These are phyloP conservation scores for Drosophila hamatofila DNA, from an alignment of 2,888 invertebrate genomes.

Conservation along the genomic window DNA sequence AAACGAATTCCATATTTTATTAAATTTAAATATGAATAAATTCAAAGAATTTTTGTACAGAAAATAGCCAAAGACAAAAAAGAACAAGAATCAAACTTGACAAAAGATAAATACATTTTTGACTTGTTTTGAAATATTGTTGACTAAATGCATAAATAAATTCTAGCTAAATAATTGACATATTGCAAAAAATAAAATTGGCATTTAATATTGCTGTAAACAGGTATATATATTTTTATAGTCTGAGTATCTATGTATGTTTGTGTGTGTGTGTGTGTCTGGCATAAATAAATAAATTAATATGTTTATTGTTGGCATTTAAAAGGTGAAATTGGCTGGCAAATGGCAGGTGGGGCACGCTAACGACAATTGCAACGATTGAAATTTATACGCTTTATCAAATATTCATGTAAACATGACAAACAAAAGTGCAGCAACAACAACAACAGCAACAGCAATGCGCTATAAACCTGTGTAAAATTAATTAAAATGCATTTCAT, in stretches of 20 bases:
- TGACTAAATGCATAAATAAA: conserved; percentile 24
- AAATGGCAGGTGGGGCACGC: conserved; percentile 15
- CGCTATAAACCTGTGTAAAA: conserved; percentile 57
- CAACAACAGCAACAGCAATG: conserved; percentile 18
- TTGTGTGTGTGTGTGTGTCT: conserved; percentile 3
- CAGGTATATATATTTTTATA: neutral
- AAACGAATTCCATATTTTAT: neutral
- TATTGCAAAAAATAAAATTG: neutral
- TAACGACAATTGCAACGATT: conserved; percentile 43
- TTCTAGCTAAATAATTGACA: conserved; percentile 33
- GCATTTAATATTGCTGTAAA: conserved; percentile 12
- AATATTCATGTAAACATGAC: conserved; percentile 77
- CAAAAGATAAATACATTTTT: neutral
- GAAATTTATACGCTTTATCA: conserved; percentile 74
- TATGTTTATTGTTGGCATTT: conserved; percentile 54
- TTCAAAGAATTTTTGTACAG: neutral
- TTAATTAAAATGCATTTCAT: conserved; percentile 79
- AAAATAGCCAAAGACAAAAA: neutral
- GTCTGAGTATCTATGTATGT: neutral
- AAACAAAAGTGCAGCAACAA: conserved; percentile 49
- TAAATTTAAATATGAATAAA: neutral
- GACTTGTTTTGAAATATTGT: conserved; percentile 7
- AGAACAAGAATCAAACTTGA: neutral
- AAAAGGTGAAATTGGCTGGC: conserved; percentile 24
- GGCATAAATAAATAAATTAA: conserved; percentile 55